Conservation (phyloP, 2,888 invertebrate genomes). For the Arctia plantaginis region DNA sequence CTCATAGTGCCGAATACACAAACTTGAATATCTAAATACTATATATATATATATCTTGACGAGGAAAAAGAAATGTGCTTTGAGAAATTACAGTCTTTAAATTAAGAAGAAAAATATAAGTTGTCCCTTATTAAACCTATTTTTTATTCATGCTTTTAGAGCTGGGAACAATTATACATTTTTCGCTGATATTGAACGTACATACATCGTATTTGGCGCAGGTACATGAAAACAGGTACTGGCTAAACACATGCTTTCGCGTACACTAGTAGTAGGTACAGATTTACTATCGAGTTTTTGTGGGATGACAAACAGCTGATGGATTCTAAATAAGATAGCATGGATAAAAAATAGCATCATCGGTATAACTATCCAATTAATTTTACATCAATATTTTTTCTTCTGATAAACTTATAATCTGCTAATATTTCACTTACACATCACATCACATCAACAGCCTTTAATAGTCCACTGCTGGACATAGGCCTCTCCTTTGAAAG, state of each 20-base stretch:
- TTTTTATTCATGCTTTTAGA: background rate
- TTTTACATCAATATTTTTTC: background rate
- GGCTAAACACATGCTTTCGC: conserved; percentile 6
- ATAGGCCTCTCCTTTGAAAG: too few species aligned
- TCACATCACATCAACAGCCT: too few species aligned
- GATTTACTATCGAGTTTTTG: conserved; percentile 11
- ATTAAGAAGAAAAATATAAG: background rate
- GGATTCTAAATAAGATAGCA: conserved; percentile 12
- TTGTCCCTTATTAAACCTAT: background rate
- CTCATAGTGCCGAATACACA: background rate
- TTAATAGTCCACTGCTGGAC: too few species aligned
- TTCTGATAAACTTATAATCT: background rate
- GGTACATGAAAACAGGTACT: conserved; percentile 10
- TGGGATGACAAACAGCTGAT: conserved; percentile 32
- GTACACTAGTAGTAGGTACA: conserved; percentile 8
- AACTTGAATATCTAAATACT: background rate
- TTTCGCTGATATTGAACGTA: background rate
- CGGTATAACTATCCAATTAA: background rate
- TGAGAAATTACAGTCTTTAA: background rate
- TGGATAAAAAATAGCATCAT: background rate
- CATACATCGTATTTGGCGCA: conserved; percentile 5
- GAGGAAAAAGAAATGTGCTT: background rate
- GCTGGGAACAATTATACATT: background rate
- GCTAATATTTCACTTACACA: background rate
- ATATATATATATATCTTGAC: too few species aligned